These are phyloP conservation scores for Menidia menidia DNA, from an alignment of 2,797 vertebrate genomes.

Conservation along the genomic window DNA sequence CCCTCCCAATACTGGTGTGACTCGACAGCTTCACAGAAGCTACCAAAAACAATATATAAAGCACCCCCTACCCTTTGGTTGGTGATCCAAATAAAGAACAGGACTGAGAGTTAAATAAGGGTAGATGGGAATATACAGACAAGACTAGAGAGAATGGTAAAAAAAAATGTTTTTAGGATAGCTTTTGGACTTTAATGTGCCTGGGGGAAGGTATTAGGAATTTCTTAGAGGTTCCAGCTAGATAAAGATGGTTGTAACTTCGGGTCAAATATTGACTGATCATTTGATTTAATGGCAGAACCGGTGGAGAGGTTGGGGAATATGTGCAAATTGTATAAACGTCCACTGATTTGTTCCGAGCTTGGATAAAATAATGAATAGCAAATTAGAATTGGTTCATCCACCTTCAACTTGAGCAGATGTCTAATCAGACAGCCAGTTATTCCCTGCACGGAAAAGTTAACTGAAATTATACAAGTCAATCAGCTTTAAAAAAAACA, in stretches of 20 bases:
- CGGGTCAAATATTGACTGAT: conserved; percentile 15
- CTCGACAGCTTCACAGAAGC: conserved; percentile 60
- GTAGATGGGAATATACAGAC: conserved; percentile 8
- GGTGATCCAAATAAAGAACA: conserved; percentile 32
- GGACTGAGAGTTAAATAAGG: conserved; percentile 26
- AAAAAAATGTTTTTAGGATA: conserved; percentile 19
- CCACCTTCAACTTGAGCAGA: background rate
- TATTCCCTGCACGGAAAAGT: background rate
- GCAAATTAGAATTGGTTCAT: background rate
- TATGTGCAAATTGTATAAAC: conserved; percentile 12
- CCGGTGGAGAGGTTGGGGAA: background rate
- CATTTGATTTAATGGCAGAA: conserved; percentile 2
- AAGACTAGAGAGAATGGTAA: conserved; percentile 2
- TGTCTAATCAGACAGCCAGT: background rate
- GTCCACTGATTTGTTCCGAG: background rate
- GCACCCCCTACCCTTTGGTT: conserved; percentile 40
- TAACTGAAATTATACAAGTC: conserved; percentile 1
- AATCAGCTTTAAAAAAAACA: background rate
- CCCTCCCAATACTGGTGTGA: conserved; percentile 30
- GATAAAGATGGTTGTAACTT: conserved; percentile 3
- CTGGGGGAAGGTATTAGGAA: background rate
- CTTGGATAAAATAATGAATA: background rate
- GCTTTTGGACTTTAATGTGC: conserved; percentile 4
- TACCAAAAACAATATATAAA: conserved; percentile 36
- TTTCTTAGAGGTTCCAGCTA: conserved; percentile 8